These are phyloP conservation scores for Zeuzera pyrina DNA, from an alignment of 2,888 invertebrate genomes.

Conservation along the genomic window DNA sequence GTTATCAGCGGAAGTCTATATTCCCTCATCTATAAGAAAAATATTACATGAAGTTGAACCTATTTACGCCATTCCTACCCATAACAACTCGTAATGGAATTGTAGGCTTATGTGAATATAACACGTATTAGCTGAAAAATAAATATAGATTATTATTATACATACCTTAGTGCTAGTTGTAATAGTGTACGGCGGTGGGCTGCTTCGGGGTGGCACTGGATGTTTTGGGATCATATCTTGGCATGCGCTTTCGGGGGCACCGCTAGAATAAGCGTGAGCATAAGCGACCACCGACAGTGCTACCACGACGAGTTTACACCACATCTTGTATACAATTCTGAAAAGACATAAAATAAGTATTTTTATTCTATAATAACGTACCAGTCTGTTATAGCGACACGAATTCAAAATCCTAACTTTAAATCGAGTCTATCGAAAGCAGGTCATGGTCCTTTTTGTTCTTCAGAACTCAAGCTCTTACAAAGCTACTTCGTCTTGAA, in stretches of 20 bases:
- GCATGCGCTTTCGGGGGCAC: conserved; percentile 77
- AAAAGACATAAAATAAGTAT: neutral
- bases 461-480: conserved; percentile 44
- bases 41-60: too few species aligned
- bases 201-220: conserved; percentile 70
- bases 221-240: conserved; percentile 80
- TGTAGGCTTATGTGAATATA: too few species aligned
- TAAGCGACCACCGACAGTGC: conserved; percentile 35
- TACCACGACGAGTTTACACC: conserved; percentile 31
- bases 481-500: conserved; percentile 31
- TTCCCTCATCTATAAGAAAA: too few species aligned
- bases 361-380: neutral
- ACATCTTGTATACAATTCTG: conserved; percentile 26
- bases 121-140: too few species aligned
- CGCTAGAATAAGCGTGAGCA: conserved; percentile 70
- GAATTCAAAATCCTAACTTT: conserved; percentile 23
- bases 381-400: conserved; percentile 13
- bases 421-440: conserved; percentile 29
- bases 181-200: conserved; percentile 73
- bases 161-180: conserved; percentile 54
- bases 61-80: too few species aligned
- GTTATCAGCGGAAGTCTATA: too few species aligned
- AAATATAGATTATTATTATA: too few species aligned
- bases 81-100: too few species aligned
- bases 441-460: conserved; percentile 53